Evolutionary conservation across 2,888 invertebrate genomes (phyloP).

Genomic region (Cheilosia vulpina): DNA sequence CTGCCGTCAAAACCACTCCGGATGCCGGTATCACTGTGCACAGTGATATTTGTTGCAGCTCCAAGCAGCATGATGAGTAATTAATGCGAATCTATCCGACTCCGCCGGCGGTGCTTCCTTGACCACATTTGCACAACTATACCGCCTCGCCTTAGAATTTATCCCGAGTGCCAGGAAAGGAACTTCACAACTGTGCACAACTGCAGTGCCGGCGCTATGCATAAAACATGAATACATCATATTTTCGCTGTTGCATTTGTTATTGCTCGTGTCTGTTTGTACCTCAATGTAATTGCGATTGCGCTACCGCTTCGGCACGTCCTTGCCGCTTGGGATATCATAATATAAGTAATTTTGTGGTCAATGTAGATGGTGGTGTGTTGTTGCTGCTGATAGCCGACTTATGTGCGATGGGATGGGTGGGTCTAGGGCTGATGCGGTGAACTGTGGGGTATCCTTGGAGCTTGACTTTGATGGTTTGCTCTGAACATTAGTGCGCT

Average conservation of each 20-base stretch:
- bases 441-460: conserved; percentile 21
- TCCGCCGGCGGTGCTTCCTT: conserved; percentile 8
- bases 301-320: not conserved
- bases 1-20: conserved; percentile 1
- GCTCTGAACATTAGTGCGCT: conserved; percentile 1
- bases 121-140: conserved; percentile 40
- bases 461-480: conserved; percentile 49
- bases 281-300: not conserved
- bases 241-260: conserved; percentile 54
- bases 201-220: conserved; percentile 13
- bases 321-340: conserved; percentile 16
- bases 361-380: conserved; percentile 23
- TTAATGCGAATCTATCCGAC: conserved; percentile 22
- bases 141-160: conserved; percentile 33
- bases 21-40: not conserved
- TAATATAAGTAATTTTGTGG: conserved; percentile 54
- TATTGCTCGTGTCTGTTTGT: conserved; percentile 3
- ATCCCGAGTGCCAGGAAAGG: conserved; percentile 28
- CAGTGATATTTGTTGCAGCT: not conserved
- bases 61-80: conserved; percentile 53
- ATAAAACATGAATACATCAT: conserved; percentile 63
- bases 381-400: not conserved
- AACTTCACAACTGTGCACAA: not conserved
- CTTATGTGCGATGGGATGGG: not conserved
- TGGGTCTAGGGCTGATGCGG: not conserved